phyloP scores from a whole-genome alignment of 2,888 invertebrate species.

The Nebria salina region DNA sequence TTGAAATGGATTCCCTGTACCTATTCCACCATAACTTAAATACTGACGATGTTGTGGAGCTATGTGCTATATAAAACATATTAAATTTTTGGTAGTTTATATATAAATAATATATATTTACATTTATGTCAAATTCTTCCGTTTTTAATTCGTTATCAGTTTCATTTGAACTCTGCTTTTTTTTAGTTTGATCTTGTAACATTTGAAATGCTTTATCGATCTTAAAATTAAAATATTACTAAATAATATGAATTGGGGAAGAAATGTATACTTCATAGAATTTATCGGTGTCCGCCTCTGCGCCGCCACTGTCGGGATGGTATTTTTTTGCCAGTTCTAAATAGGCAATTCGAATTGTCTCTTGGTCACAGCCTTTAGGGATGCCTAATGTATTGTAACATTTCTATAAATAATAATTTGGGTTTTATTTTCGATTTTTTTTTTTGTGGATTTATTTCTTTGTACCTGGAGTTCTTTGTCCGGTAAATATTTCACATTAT shows the following conservation, averaged over 20 bases:
- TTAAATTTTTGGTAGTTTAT: background rate
- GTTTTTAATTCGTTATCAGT: constrained; percentile 58
- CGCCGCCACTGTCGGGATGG: constrained; percentile 84
- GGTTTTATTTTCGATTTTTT: background rate
- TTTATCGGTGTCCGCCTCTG: constrained; percentile 76
- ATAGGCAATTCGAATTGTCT: constrained; percentile 77
- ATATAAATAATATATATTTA: constrained; percentile 53
- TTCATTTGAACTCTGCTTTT: constrained; percentile 66
- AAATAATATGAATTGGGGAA: constrained; percentile 1
- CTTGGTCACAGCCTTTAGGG: constrained; percentile 74
- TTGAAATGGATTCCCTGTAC: constrained; percentile 80
- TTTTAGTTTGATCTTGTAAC: constrained; percentile 73
- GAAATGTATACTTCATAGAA: constrained; percentile 71
- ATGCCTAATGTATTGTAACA: constrained; percentile 75
- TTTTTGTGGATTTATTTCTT: background rate
- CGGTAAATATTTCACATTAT: constrained; percentile 20
- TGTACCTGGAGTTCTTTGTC: constrained; percentile 33
- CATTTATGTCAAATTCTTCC: constrained; percentile 73
- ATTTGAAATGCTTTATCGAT: constrained; percentile 79
- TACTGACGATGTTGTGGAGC: constrained; percentile 91
- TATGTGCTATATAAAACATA: constrained; percentile 71
- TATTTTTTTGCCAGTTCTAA: constrained; percentile 80
- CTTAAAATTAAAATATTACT: constrained; percentile 55
- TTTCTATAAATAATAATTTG: constrained; percentile 64
- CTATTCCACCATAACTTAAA: constrained; percentile 80